A percentile compares a stretch with the other conserved stretches of the same genome.
Conservation (phyloP, 2,888 invertebrate species). For the Aphidoletes aphidimyza region DNA sequence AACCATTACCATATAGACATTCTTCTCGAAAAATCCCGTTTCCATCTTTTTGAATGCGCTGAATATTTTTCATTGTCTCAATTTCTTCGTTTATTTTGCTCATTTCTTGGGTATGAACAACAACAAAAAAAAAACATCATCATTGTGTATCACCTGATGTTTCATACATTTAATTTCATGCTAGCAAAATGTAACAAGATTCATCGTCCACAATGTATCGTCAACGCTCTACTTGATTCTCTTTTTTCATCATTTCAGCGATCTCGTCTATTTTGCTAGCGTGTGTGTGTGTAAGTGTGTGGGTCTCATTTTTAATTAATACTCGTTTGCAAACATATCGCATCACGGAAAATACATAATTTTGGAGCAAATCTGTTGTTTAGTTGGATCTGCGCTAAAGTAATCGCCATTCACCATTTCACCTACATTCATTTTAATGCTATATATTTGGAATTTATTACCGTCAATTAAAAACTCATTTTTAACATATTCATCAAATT, state of each 20-base stretch:
- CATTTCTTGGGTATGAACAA: too few relatives aligned
- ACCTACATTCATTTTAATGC: too few relatives aligned
- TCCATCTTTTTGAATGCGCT: background rate
- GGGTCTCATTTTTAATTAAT: background rate
- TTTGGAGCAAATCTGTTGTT: too few relatives aligned
- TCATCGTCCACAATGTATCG: slow-evolving; percentile 2
- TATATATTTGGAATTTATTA: too few relatives aligned
- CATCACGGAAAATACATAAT: background rate
- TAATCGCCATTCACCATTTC: too few relatives aligned
- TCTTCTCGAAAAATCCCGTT: background rate
- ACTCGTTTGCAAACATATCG: background rate
- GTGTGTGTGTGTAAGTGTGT: too few relatives aligned
- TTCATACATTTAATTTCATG: background rate
- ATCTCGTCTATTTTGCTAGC: background rate
- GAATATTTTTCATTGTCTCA: background rate
- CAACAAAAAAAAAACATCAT: background rate
- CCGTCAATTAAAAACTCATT: too few relatives aligned
- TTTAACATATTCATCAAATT: too few relatives aligned
- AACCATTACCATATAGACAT: background rate
- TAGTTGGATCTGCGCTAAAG: too few relatives aligned
- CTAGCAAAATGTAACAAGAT: slow-evolving; percentile 14
- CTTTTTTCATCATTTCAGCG: background rate
- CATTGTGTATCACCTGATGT: slow-evolving; percentile 4
- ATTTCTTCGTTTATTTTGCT: background rate
- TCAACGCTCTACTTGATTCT: slow-evolving; percentile 39